Percentiles rank a stretch among this genome's conserved stretches.
phyloP scores from a whole-genome alignment of 2,797 vertebrate species.

The Aldrovandia affinis region DNA sequence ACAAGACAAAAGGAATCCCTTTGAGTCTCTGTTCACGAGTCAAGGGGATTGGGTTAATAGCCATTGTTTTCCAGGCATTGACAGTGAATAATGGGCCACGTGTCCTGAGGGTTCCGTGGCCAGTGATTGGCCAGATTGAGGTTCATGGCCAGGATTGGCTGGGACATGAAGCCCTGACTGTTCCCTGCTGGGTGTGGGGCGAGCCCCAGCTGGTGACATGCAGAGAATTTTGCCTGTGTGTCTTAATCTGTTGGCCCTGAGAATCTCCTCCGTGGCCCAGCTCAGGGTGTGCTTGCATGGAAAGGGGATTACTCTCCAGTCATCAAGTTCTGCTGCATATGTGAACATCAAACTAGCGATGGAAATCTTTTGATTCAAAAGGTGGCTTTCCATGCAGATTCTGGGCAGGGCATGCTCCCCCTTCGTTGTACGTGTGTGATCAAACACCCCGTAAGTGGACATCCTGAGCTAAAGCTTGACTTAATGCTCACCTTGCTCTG shows the following conservation, averaged over 20 bases:
- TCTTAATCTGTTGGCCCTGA: slow-evolving; percentile 1
- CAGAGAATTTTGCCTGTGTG: background rate
- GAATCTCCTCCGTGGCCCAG: background rate
- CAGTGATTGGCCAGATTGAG: slow-evolving; percentile 18
- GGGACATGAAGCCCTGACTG: background rate
- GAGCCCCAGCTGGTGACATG: slow-evolving; percentile 6
- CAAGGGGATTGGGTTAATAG: slow-evolving; percentile 25
- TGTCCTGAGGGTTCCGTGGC: slow-evolving; percentile 14
- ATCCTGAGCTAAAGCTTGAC: background rate
- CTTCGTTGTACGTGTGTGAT: background rate
- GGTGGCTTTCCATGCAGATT: background rate
- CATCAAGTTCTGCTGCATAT: background rate
- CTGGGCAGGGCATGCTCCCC: background rate
- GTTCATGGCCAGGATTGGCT: slow-evolving; percentile 10
- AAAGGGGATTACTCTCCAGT: background rate
- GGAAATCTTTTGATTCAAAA: background rate
- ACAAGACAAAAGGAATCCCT: slow-evolving; percentile 20
- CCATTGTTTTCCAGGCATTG: slow-evolving; percentile 20
- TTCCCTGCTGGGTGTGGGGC: slow-evolving; percentile 4
- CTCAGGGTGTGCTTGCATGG: background rate
- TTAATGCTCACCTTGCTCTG: background rate
- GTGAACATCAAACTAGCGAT: background rate
- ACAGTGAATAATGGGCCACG: slow-evolving; percentile 28
- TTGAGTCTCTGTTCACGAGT: background rate
- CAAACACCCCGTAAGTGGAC: background rate